Percentiles rank a stretch among this genome's conserved stretches.
phyloP scores from a whole-genome alignment of 1,140 invertebrate genomes.

The Sycobia sp. region DNA sequence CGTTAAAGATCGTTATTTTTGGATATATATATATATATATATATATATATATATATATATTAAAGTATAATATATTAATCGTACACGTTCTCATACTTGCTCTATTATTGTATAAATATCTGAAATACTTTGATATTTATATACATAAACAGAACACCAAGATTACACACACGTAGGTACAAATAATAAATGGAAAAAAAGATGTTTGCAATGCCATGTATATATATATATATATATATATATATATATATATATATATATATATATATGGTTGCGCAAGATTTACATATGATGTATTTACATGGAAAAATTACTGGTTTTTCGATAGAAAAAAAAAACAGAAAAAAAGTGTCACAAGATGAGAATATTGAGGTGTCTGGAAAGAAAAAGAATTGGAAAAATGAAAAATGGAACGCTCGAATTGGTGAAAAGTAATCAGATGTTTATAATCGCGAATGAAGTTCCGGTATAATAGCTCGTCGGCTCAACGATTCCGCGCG shows the following conservation, averaged over 20 bases:
- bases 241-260: slow-evolving; percentile 22
- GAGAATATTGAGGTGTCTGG: too few species aligned
- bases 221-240: slow-evolving; percentile 24
- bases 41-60: slow-evolving; percentile 12
- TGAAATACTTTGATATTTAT: slow-evolving; percentile 35
- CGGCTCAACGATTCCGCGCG: too few species aligned
- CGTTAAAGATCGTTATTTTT: slow-evolving; percentile 19
- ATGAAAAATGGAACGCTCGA: background rate
- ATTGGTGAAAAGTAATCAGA: too few species aligned
- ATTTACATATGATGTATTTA: slow-evolving; percentile 57
- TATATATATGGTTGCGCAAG: too few species aligned
- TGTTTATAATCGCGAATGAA: too few species aligned
- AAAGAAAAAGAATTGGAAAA: too few species aligned
- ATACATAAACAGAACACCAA: slow-evolving; percentile 55
- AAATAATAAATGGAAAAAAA: too few species aligned
- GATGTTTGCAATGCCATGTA: slow-evolving; percentile 36
- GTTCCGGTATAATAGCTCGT: too few species aligned
- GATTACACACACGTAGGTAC: slow-evolving; percentile 61
- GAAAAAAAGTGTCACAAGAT: slow-evolving; percentile 19
- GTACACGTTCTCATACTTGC: slow-evolving; percentile 22
- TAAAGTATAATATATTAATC: slow-evolving; percentile 3
- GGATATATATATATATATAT: slow-evolving; percentile 19
- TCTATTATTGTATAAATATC: slow-evolving; percentile 17
- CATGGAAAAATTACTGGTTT: slow-evolving; percentile 54
- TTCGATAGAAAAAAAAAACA: slow-evolving; percentile 22